These are phyloP conservation scores for Drosophila murphyi DNA, from an alignment of 1,140 invertebrate genomes.

Conservation along the genomic window DNA sequence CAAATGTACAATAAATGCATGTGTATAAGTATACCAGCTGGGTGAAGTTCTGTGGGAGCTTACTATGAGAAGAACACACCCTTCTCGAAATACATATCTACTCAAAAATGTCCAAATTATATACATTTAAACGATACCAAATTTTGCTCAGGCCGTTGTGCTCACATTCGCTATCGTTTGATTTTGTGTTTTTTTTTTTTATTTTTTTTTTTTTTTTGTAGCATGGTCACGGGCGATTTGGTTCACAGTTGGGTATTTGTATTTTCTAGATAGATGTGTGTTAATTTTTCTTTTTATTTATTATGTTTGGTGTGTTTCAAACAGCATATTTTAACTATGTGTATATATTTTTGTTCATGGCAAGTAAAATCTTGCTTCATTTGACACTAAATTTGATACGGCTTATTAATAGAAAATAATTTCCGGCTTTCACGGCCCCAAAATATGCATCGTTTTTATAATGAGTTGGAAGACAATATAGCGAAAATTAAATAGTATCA, in stretches of 20 bases:
- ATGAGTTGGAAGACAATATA: too few species aligned
- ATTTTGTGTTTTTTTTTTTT: constrained; percentile 10
- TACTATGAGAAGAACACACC: constrained; percentile 42
- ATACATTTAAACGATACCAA: constrained; percentile 25
- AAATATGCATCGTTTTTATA: too few species aligned
- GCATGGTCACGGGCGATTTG: constrained; percentile 64
- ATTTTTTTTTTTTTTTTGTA: constrained; percentile 40
- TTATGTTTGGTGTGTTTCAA: neutral
- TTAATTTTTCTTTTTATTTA: neutral
- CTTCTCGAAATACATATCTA: constrained; percentile 6
- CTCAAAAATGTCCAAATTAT: constrained; percentile 45
- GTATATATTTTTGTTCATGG: constrained; percentile 16
- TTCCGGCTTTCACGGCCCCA: too few species aligned
- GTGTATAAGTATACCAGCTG: constrained; percentile 25
- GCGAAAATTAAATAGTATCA: too few species aligned
- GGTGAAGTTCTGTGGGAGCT: constrained; percentile 38
- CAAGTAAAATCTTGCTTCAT: too few species aligned
- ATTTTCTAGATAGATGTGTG: constrained; percentile 4
- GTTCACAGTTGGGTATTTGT: constrained; percentile 26
- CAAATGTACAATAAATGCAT: constrained; percentile 5
- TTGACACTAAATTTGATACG: too few species aligned
- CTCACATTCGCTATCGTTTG: constrained; percentile 26
- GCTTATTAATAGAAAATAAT: too few species aligned
- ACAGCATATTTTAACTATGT: neutral
- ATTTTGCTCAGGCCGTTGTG: constrained; percentile 9